phyloP scores from a whole-genome alignment of 2,888 invertebrate genomes.

The Molanna angustata region DNA sequence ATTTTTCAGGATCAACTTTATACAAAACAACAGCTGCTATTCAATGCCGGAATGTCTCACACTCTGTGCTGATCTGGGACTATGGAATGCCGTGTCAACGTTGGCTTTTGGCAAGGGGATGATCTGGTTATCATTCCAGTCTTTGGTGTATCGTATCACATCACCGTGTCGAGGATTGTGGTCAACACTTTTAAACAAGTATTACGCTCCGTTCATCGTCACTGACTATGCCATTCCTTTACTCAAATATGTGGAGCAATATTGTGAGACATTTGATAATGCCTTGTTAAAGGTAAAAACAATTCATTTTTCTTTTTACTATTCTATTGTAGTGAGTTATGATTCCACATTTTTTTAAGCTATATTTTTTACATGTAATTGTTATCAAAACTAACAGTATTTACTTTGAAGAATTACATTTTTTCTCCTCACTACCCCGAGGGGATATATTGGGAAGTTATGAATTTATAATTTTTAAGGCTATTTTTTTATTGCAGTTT shows the following conservation, averaged over 20 bases:
- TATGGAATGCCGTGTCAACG: slow-evolving; percentile 46
- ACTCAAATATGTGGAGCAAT: slow-evolving; percentile 51
- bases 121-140: slow-evolving; percentile 43
- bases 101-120: slow-evolving; percentile 25
- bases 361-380: too few relatives aligned
- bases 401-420: too few relatives aligned
- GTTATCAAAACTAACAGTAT: too few relatives aligned
- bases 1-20: slow-evolving; percentile 27
- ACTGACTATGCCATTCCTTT: slow-evolving; percentile 41
- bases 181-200: slow-evolving; percentile 45
- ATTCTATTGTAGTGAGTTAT: neutral
- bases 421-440: too few relatives aligned
- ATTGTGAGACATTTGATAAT: slow-evolving; percentile 52
- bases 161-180: slow-evolving; percentile 41
- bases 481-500: too few relatives aligned
- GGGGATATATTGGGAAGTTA: too few relatives aligned
- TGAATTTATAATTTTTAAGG: too few relatives aligned
- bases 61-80: slow-evolving; percentile 45
- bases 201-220: slow-evolving; percentile 50
- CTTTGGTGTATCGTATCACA: slow-evolving; percentile 42
- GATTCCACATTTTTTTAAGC: too few relatives aligned
- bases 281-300: slow-evolving; percentile 54
- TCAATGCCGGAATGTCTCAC: slow-evolving; percentile 21
- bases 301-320: neutral
- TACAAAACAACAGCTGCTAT: slow-evolving; percentile 18